Evolutionary conservation across 1,140 invertebrate genomes (phyloP).

Genomic region (Phymastichus coffea): DNA sequence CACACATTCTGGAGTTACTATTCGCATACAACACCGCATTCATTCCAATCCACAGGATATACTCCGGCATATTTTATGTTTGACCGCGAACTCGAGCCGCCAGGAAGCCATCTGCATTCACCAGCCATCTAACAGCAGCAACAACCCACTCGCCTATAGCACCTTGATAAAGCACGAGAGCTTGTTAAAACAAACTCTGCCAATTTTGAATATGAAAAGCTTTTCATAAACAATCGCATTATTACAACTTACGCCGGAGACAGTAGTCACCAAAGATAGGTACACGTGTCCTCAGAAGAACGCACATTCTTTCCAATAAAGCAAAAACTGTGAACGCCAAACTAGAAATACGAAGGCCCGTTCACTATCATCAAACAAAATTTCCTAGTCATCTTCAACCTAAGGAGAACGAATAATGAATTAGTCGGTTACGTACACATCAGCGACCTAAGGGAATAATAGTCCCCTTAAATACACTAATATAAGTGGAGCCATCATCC

Average conservation of each 20-base stretch:
- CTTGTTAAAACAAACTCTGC: background rate
- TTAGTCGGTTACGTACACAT: too few relatives aligned
- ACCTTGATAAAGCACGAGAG: background rate
- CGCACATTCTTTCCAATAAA: background rate
- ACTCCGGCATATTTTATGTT: constrained; percentile 49
- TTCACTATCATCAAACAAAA: background rate
- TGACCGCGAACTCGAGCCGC: constrained; percentile 21
- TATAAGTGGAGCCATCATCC: too few relatives aligned
- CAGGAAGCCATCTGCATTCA: background rate
- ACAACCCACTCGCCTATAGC: background rate
- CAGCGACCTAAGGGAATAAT: too few relatives aligned
- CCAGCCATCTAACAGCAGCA: background rate
- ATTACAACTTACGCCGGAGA: background rate
- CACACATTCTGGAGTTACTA: constrained; percentile 40
- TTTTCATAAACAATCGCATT: background rate
- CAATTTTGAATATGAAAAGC: too few relatives aligned
- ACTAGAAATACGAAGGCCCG: background rate
- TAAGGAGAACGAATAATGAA: too few relatives aligned
- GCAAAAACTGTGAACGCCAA: background rate
- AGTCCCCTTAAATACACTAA: too few relatives aligned
- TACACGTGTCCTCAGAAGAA: background rate
- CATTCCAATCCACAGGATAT: constrained; percentile 44
- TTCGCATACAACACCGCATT: constrained; percentile 52
- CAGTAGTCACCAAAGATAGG: background rate
- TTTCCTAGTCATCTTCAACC: background rate